phyloP scores from a whole-genome alignment of 2,113 vertebrate species.

The Falcunculus frontatus region DNA sequence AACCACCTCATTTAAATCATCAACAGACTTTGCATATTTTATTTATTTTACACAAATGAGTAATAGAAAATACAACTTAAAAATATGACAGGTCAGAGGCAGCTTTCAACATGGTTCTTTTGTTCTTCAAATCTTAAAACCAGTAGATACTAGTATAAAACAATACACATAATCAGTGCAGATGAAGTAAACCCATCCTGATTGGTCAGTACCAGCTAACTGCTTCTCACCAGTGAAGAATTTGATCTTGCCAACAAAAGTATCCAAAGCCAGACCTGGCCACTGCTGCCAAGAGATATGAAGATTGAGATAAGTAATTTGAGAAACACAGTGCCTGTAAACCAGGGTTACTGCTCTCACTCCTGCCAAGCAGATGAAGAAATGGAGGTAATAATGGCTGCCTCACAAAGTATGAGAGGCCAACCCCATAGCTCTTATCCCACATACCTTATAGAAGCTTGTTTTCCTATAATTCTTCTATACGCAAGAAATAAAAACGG shows the following conservation, averaged over 20 bases:
- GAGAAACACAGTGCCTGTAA: background rate
- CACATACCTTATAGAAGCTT: accelerated
- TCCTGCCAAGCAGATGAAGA: background rate
- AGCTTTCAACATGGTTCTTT: background rate
- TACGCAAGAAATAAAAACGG: background rate
- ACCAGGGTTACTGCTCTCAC: background rate
- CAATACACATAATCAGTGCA: background rate
- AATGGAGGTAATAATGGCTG: background rate
- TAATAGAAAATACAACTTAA: background rate
- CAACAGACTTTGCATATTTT: background rate
- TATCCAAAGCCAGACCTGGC: background rate
- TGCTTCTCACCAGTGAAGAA: background rate
- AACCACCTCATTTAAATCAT: background rate
- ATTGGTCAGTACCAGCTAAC: background rate
- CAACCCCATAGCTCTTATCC: background rate
- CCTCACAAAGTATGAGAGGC: background rate
- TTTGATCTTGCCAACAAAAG: background rate
- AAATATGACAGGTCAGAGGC: background rate
- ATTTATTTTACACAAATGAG: background rate
- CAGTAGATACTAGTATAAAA: background rate
- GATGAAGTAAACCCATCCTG: background rate
- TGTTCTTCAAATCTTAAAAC: background rate
- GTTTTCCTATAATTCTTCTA: background rate
- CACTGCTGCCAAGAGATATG: background rate
- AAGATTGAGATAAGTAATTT: background rate